Percentiles rank a stretch among this genome's conserved stretches.
phyloP scores from a whole-genome alignment of 2,113 vertebrate genomes.

The Seriola quinqueradiata region DNA sequence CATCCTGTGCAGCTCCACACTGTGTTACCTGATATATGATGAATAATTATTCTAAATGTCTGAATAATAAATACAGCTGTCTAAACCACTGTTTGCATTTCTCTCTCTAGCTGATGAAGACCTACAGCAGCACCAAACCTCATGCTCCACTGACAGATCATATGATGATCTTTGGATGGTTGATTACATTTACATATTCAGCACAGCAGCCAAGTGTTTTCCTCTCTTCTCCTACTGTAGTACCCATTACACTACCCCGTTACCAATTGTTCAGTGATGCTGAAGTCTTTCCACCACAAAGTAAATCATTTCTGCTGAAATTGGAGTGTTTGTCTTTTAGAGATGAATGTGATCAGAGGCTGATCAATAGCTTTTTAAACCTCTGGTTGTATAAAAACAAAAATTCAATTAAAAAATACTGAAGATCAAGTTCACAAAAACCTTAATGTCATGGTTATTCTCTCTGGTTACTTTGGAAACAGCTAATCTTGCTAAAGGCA shows the following conservation, averaged over 20 bases:
- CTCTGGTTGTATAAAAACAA: neutral
- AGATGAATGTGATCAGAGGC: neutral
- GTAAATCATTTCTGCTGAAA: neutral
- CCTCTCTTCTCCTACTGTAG: slow-evolving; percentile 3
- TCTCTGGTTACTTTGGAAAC: neutral
- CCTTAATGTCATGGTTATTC: no score
- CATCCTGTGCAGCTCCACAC: slow-evolving; percentile 6
- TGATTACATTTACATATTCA: slow-evolving; percentile 65
- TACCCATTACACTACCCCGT: neutral
- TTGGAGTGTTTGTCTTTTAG: neutral
- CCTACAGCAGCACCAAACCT: neutral
- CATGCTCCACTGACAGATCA: slow-evolving; percentile 30
- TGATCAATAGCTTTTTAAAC: neutral
- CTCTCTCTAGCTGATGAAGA: slow-evolving; percentile 20
- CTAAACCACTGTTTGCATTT: slow-evolving; percentile 9
- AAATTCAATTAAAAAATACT: neutral
- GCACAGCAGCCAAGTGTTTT: slow-evolving; percentile 33
- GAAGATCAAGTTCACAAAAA: neutral
- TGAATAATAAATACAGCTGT: slow-evolving; percentile 31
- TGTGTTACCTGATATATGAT: slow-evolving; percentile 20
- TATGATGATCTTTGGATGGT: slow-evolving; percentile 26
- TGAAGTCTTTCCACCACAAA: neutral
- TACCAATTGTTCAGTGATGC: neutral
- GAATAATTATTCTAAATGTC: slow-evolving; percentile 20
- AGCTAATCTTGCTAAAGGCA: neutral